Evolutionary conservation across 2,888 invertebrate genomes (phyloP).

Genomic region (Cyaniris semiargus): DNA sequence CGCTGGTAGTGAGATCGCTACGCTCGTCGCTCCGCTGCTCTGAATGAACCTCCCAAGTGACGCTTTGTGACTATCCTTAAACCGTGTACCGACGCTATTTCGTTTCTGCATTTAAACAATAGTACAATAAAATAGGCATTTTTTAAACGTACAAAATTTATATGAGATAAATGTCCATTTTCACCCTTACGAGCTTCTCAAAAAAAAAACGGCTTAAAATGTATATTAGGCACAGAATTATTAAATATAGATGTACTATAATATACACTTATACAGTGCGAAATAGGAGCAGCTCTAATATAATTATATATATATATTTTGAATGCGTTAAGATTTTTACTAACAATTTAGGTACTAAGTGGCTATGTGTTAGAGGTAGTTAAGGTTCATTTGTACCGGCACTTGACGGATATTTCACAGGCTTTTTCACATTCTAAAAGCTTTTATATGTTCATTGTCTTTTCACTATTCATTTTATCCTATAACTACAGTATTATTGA

Average conservation of each 20-base stretch:
- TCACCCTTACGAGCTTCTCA: conserved; percentile 72
- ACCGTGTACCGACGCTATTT: conserved; percentile 26
- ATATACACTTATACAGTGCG: conserved; percentile 72
- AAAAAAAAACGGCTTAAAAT: conserved; percentile 70
- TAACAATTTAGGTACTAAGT: conserved; percentile 74
- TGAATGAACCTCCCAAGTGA: conserved; percentile 28
- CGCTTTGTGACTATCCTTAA: conserved; percentile 30
- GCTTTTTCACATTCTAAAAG: background rate
- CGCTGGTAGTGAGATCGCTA: background rate
- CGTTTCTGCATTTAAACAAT: conserved; percentile 35
- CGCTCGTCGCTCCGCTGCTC: conserved; percentile 25
- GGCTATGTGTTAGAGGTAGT: conserved; percentile 59
- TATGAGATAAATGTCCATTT: conserved; percentile 56
- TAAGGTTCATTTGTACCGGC: conserved; percentile 50
- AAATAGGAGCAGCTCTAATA: conserved; percentile 68
- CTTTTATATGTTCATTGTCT: background rate
- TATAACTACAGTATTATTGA: conserved; percentile 4
- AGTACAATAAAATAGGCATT: conserved; percentile 54
- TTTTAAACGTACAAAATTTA: conserved; percentile 41
- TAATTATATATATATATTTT: conserved; percentile 76
- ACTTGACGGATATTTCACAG: conserved; percentile 40
- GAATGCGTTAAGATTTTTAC: conserved; percentile 79
- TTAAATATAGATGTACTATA: conserved; percentile 71
- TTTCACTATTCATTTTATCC: background rate
- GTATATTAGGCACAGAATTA: conserved; percentile 78